A percentile compares a stretch with the other conserved stretches of the same genome.
Conservation (phyloP, 2,113 vertebrate genomes). For the Xenopus tropicalis region UCB_Xtro_10.0 CM004443.2:41467501-41468000, state of each 20-base stretch:
- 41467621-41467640: neutral
- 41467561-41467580: no score
- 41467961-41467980: no score
- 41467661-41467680: conserved; percentile 7
- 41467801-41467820: no score
- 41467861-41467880: no score
- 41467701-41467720: neutral
- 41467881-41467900: no score
- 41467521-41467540: neutral
- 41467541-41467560: neutral
- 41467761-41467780: neutral
- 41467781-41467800: neutral
- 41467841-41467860: no score
- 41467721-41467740: neutral
- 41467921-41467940: no score
- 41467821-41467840: no score
- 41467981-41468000: no score
- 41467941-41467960: no score
- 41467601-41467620: neutral
- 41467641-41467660: neutral
- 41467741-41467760: neutral
- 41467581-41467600: neutral
- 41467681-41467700: neutral
- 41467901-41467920: no score
- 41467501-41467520: neutral